Evolutionary conservation across 2,888 invertebrate genomes (phyloP).

Genomic region (Lepas anatifera): DNA sequence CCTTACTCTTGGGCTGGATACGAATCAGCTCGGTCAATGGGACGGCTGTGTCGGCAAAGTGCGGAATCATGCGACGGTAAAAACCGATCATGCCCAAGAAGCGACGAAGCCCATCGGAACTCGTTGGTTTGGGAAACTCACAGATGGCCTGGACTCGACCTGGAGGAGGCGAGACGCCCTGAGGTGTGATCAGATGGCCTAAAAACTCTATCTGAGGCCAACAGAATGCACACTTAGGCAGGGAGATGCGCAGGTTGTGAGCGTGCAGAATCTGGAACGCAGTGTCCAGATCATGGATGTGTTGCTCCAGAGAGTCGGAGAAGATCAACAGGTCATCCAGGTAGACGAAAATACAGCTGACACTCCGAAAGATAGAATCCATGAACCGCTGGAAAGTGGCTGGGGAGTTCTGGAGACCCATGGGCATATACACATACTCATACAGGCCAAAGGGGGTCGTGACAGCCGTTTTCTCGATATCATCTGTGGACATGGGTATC

Average conservation of each 20-base stretch:
- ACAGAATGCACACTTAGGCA: slow-evolving; percentile 14
- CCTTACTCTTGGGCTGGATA: not conserved
- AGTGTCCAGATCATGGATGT: slow-evolving; percentile 1
- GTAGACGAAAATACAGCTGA: not conserved
- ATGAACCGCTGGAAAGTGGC: not conserved
- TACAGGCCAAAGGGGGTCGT: slow-evolving; percentile 16
- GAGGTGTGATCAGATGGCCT: not conserved
- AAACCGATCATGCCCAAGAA: slow-evolving; percentile 11
- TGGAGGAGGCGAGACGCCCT: not conserved
- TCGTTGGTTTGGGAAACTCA: not conserved
- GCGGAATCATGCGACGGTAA: slow-evolving; percentile 8
- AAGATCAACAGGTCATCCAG: slow-evolving; percentile 14
- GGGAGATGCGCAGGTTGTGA: slow-evolving; percentile 12
- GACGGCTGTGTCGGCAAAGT: slow-evolving; percentile 5
- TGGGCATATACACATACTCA: slow-evolving; percentile 13
- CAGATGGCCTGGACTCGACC: not conserved
- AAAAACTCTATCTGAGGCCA: not conserved
- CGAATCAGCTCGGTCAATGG: slow-evolving; percentile 13
- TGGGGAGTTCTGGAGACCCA: not conserved
- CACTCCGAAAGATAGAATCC: not conserved
- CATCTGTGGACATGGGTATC: not conserved
- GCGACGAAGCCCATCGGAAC: not conserved
- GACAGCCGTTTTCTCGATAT: not conserved
- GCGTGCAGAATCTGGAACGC: not conserved
- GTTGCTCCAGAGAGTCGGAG: slow-evolving; percentile 2